Evolutionary conservation across 1,140 invertebrate genomes (phyloP), one percentile per base, ranked within the genome.

Genomic region (Musca vetustissima): DNA sequence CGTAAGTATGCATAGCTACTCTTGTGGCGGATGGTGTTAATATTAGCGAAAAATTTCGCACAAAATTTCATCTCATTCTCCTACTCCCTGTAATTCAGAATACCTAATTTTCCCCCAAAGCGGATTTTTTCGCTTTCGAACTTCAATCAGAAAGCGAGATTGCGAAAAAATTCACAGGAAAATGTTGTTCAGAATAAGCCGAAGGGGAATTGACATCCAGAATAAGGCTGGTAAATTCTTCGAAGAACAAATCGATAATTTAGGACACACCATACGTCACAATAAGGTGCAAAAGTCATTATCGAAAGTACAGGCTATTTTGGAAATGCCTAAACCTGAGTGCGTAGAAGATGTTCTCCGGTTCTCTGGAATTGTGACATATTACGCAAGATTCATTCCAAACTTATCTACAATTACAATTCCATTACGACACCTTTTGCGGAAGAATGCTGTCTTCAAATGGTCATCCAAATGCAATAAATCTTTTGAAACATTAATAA

Each of bases 371-470:
- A 68, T 80, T 67, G 11, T 79, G 4, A 76, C 74, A 66, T 80
- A 72, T 69, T 79, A 76, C 53, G 67, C 70, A 3, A 70, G 70
- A 64, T 80, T 78, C 64, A 47, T 75, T 24, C 22, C 50, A 74
- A 76, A 49, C 57, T 73, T 28, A 70, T 67, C 14, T 53, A 43
- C 52, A 1, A 68, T 25, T 2, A 49, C 53, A 21, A 19, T 11
- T 3, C 48, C 71, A 7, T 49, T 49, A 15, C 13, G 48, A n/a
- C 48, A 49, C 13, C 68, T 80, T n/a, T 22, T 70, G 43, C 14
- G 57, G 19, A 69, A 73, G 53, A 64, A 71, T 66, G 55, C 24
- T 19, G 68, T 64, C 70, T 74, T 73, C 24, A 22, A 64, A 28
- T 76, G 72, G 74, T 28, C n/a, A 32, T 19, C 66, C 47, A 19